A percentile compares a stretch with the other conserved stretches of the same genome.
phyloP scores from a whole-genome alignment of 2,113 vertebrate genomes.

The Scomber scombrus region DNA sequence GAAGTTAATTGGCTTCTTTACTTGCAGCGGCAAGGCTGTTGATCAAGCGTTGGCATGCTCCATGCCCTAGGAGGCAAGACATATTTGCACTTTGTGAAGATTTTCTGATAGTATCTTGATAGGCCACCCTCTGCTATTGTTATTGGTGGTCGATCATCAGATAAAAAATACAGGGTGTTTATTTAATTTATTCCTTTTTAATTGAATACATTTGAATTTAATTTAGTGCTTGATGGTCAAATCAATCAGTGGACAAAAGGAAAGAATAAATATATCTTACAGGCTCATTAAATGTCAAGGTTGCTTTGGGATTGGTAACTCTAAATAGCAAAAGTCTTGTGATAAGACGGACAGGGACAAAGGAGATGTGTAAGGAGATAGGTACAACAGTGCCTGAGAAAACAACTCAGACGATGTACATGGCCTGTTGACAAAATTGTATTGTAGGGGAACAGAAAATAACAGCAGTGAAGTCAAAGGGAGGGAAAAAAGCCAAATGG shows the following conservation, averaged over 20 bases:
- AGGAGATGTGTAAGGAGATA: slow-evolving; percentile 16
- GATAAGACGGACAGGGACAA: slow-evolving; percentile 7
- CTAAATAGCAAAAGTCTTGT: slow-evolving; percentile 9
- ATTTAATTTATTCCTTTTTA: slow-evolving; percentile 34
- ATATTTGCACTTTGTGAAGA: slow-evolving; percentile 36
- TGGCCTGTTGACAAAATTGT: slow-evolving; percentile 15
- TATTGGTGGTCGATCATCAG: slow-evolving; percentile 38
- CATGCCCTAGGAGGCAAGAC: slow-evolving; percentile 44
- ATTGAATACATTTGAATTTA: slow-evolving; percentile 22
- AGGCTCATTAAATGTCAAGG: slow-evolving; percentile 43
- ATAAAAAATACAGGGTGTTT: slow-evolving; percentile 37
- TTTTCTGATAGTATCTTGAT: slow-evolving; percentile 59
- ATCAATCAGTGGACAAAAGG: slow-evolving; percentile 19
- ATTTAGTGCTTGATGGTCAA: slow-evolving; percentile 2
- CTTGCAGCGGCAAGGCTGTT: slow-evolving; percentile 46
- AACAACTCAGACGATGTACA: neutral
- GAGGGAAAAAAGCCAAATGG: neutral
- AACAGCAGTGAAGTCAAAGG: neutral
- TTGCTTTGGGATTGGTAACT: neutral
- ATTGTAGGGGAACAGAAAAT: neutral
- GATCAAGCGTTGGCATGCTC: slow-evolving; percentile 64
- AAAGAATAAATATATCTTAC: neutral
- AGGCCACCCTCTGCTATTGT: slow-evolving; percentile 28
- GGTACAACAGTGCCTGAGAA: neutral
- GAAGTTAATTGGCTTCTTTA: slow-evolving; percentile 72